Evolutionary conservation across 1,140 invertebrate species (phyloP).

Genomic region (Rhynchophorus ferrugineus): DNA sequence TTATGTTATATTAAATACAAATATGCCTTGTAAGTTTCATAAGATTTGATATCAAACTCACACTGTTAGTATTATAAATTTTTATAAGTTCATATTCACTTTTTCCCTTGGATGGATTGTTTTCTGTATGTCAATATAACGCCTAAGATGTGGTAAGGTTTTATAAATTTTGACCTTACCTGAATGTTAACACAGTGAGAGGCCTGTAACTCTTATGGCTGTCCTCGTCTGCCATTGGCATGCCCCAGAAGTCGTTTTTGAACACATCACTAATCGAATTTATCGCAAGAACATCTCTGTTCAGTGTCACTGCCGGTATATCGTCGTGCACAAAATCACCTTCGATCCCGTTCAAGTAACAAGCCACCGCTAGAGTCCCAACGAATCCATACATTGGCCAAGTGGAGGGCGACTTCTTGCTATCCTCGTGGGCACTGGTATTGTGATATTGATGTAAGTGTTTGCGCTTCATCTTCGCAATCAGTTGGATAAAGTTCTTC

Average conservation of each 20-base stretch:
- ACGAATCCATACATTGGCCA: conserved; percentile 53
- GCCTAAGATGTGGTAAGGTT: not conserved
- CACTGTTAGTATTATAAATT: no score
- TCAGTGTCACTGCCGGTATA: conserved; percentile 76
- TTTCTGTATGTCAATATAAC: no score
- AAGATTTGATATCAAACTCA: no score
- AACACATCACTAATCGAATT: conserved; percentile 60
- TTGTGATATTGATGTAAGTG: not conserved
- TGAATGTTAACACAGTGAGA: conserved; percentile 72
- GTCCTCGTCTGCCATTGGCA: conserved; percentile 71
- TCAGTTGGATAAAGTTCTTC: no score
- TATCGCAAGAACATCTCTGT: conserved; percentile 71
- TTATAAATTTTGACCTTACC: conserved; percentile 62
- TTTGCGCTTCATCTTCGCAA: conserved; percentile 13
- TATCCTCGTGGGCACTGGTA: not conserved
- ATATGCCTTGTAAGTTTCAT: no score
- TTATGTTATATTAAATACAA: no score
- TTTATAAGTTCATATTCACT: no score
- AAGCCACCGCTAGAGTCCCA: conserved; percentile 55
- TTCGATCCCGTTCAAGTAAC: conserved; percentile 69
- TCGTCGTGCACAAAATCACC: conserved; percentile 91
- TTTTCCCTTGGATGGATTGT: no score
- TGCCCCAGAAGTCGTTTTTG: conserved; percentile 87
- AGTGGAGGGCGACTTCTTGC: conserved; percentile 26
- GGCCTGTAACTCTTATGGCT: conserved; percentile 83